Evolutionary conservation across 2,888 invertebrate species (phyloP).

Genomic region (Agrypnus murinus): DNA sequence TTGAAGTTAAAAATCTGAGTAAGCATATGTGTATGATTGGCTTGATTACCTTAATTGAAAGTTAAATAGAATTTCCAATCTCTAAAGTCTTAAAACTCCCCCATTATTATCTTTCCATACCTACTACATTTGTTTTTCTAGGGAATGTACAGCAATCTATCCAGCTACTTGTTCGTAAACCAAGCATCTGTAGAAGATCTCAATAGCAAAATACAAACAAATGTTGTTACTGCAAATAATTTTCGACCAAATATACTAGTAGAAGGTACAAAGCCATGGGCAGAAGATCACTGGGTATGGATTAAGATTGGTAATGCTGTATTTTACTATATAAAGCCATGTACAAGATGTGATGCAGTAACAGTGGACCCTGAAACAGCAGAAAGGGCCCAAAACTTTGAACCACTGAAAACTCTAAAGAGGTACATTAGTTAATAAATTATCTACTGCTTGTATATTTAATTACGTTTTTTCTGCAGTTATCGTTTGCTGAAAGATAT

Average conservation of each 20-base stretch:
- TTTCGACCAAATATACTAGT: conserved; percentile 76
- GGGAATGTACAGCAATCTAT: conserved; percentile 73
- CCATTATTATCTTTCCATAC: too few species aligned
- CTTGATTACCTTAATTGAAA: too few species aligned
- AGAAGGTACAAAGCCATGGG: conserved; percentile 66
- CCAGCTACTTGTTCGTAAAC: conserved; percentile 74
- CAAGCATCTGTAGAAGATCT: conserved; percentile 73
- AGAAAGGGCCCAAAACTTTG: conserved; percentile 67
- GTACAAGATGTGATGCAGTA: conserved; percentile 72
- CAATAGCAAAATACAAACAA: conserved; percentile 69
- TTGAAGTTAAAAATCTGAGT: too few species aligned
- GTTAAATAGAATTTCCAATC: too few species aligned
- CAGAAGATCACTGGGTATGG: conserved; percentile 76
- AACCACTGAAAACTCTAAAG: conserved; percentile 74
- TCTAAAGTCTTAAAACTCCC: too few species aligned
- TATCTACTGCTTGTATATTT: too few species aligned
- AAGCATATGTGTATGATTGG: too few species aligned
- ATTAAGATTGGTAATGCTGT: conserved; percentile 73
- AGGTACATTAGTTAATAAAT: too few species aligned
- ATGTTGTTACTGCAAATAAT: conserved; percentile 69
- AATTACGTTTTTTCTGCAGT: conserved; percentile 68
- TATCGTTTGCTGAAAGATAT: conserved; percentile 69
- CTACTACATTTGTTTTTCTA: too few species aligned
- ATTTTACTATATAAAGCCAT: conserved; percentile 74
- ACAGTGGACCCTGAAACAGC: conserved; percentile 73